These are phyloP conservation scores for Ophion obscuratus DNA, from an alignment of 2,888 invertebrate species.

Conservation along the genomic window DNA sequence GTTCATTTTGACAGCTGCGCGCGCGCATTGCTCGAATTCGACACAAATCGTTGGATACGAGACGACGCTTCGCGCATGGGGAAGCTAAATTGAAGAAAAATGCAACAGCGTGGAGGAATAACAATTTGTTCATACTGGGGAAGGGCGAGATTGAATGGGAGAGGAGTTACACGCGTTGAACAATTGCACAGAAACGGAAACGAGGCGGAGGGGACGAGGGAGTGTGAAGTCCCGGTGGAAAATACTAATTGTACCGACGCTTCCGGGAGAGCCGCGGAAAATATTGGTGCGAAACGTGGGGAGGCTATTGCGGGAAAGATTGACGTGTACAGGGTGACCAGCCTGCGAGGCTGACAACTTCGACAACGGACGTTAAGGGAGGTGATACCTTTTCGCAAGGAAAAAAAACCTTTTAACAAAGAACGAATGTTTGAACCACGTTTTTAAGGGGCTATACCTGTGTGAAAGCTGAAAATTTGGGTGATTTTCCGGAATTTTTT, in stretches of 20 bases:
- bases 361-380: background rate
- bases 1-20: background rate
- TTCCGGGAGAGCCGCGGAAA: constrained; percentile 8
- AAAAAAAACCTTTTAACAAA: too few relatives aligned
- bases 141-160: constrained; percentile 32
- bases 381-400: too few relatives aligned
- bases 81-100: constrained; percentile 23
- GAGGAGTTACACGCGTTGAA: constrained; percentile 22
- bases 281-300: background rate
- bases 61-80: background rate
- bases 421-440: too few relatives aligned
- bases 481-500: too few relatives aligned
- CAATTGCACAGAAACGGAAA: constrained; percentile 32
- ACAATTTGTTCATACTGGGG: constrained; percentile 4
- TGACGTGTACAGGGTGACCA: background rate
- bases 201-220: background rate
- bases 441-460: too few relatives aligned
- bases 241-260: constrained; percentile 55
- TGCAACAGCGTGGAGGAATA: background rate
- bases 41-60: background rate
- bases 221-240: constrained; percentile 38
- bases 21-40: background rate
- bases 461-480: too few relatives aligned
- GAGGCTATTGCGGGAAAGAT: background rate
- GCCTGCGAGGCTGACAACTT: background rate